A percentile compares a stretch with the other conserved stretches of the same genome.
Evolutionary conservation across 2,888 invertebrate genomes (phyloP).

Genomic region (Pristionchus maxplancki): DNA sequence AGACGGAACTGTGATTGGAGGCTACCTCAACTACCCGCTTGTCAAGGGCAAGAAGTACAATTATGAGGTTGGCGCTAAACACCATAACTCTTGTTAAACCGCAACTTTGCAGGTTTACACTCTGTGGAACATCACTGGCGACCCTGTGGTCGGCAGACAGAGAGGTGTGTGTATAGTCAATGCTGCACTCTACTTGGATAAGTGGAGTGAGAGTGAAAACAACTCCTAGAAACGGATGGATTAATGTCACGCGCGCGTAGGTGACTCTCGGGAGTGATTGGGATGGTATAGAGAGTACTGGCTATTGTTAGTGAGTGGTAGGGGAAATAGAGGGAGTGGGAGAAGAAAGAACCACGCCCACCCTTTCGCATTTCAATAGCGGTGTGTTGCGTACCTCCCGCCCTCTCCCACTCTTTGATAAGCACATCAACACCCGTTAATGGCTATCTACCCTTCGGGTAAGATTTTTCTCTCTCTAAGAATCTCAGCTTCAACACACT

Average conservation of each 20-base stretch:
- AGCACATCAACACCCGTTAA: constrained; percentile 34
- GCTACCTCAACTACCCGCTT: constrained; percentile 77
- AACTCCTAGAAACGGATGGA: constrained; percentile 5
- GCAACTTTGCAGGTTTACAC: constrained; percentile 64
- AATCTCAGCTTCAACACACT: no score
- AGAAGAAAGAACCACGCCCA: constrained; percentile 28
- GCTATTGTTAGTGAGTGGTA: not conserved
- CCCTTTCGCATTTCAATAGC: not conserved
- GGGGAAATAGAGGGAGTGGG: not conserved
- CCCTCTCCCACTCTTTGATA: not conserved
- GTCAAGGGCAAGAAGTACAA: constrained; percentile 76
- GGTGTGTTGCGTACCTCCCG: not conserved
- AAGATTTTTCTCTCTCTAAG: constrained; percentile 43
- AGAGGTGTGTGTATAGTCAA: constrained; percentile 71
- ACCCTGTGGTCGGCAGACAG: constrained; percentile 74
- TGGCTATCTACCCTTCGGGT: constrained; percentile 60
- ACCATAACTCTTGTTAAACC: not conserved
- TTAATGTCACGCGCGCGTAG: not conserved
- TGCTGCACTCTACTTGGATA: not conserved
- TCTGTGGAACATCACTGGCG: constrained; percentile 74
- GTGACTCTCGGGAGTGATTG: not conserved
- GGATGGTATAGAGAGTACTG: not conserved
- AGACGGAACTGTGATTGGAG: constrained; percentile 76
- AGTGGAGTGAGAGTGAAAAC: not conserved
- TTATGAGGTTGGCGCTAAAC: constrained; percentile 67